These are phyloP conservation scores for Melinaea menophilus DNA, from an alignment of 2,888 invertebrate genomes.

Conservation along the genomic window DNA sequence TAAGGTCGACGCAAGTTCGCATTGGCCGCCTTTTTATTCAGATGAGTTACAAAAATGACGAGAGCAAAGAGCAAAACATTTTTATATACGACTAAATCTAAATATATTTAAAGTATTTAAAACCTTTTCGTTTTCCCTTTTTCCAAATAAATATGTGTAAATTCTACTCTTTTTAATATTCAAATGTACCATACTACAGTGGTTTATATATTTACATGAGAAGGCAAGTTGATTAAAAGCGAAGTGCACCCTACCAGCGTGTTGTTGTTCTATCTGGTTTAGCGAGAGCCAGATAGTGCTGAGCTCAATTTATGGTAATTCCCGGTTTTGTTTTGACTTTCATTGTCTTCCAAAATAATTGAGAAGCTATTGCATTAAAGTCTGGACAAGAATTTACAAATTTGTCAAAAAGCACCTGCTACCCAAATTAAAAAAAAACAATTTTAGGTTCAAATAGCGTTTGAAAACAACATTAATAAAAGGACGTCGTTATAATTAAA, in stretches of 20 bases:
- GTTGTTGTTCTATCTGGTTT: constrained; percentile 37
- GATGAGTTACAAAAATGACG: too few relatives aligned
- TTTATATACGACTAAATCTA: too few relatives aligned
- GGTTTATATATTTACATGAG: constrained; percentile 38
- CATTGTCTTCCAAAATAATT: background rate
- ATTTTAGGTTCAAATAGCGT: too few relatives aligned
- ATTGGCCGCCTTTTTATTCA: too few relatives aligned
- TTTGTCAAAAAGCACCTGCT: background rate
- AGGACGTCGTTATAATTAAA: background rate
- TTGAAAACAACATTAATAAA: too few relatives aligned
- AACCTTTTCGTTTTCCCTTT: too few relatives aligned
- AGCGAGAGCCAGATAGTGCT: constrained; percentile 20
- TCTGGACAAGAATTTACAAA: background rate
- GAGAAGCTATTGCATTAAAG: background rate
- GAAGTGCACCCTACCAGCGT: constrained; percentile 30
- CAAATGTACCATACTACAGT: background rate
- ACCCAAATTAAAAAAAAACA: too few relatives aligned
- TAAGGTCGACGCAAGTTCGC: too few relatives aligned
- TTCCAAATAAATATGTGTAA: too few relatives aligned
- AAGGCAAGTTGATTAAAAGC: constrained; percentile 41
- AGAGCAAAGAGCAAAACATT: too few relatives aligned
- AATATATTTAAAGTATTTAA: too few relatives aligned
- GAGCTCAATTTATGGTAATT: constrained; percentile 26
- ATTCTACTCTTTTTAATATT: too few relatives aligned
- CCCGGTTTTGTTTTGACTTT: constrained; percentile 18